Percentiles rank a stretch among this genome's conserved stretches.
Evolutionary conservation across 2,113 vertebrate species (phyloP).

Genomic region (Epinephelus lanceolatus): DNA sequence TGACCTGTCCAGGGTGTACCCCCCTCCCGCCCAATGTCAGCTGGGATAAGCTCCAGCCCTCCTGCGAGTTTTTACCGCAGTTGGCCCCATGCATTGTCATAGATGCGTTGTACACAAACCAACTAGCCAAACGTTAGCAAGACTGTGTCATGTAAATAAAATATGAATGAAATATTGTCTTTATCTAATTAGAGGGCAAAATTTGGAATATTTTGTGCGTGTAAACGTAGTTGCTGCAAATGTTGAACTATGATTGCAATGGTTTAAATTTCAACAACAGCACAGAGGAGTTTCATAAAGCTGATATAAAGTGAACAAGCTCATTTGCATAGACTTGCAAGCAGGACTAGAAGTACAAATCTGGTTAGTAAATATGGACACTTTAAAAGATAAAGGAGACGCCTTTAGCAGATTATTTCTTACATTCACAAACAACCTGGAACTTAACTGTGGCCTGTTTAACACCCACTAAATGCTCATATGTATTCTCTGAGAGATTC

Average conservation of each 20-base stretch:
- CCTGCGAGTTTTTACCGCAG: too few relatives aligned
- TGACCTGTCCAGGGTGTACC: too few relatives aligned
- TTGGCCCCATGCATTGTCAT: too few relatives aligned
- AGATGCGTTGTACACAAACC: too few relatives aligned
- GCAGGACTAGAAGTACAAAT: constrained; percentile 4
- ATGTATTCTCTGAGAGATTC: not conserved
- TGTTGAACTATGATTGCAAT: constrained; percentile 7
- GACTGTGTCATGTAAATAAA: too few relatives aligned
- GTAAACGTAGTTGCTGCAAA: not conserved
- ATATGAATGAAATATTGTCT: too few relatives aligned
- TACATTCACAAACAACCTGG: not conserved
- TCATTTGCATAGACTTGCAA: constrained; percentile 65
- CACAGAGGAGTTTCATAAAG: not conserved
- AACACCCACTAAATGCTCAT: not conserved
- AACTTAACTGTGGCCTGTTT: not conserved
- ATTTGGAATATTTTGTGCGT: too few relatives aligned
- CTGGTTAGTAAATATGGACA: not conserved
- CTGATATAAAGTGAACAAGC: not conserved
- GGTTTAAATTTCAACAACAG: not conserved
- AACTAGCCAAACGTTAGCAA: too few relatives aligned
- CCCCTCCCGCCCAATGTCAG: too few relatives aligned
- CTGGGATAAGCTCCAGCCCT: too few relatives aligned
- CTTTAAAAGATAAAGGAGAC: not conserved
- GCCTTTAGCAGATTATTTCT: not conserved
- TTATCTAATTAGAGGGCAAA: too few relatives aligned